phyloP scores from a whole-genome alignment of 2,113 vertebrate species.

The Stegastes partitus region DNA sequence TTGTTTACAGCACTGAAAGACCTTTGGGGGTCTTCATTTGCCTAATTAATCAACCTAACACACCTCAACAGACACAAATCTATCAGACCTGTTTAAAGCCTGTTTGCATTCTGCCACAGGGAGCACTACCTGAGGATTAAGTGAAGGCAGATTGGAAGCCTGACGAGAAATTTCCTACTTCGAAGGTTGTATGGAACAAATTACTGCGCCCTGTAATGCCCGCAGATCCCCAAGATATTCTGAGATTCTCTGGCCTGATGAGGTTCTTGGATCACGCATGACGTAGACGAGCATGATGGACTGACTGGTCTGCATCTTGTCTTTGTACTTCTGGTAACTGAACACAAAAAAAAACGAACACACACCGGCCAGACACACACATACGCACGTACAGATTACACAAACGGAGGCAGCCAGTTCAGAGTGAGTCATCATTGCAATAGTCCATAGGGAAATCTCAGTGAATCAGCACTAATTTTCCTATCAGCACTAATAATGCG shows the following conservation, averaged over 20 bases:
- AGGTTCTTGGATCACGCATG: conserved; percentile 73
- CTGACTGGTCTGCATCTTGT: conserved; percentile 50
- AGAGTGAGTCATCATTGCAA: conserved; percentile 64
- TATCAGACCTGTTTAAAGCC: conserved; percentile 27
- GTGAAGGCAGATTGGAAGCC: conserved; percentile 72
- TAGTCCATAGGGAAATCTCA: conserved; percentile 55
- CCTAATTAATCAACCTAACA: no score
- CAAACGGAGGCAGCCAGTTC: conserved; percentile 60
- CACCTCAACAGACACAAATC: neutral
- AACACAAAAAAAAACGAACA: conserved; percentile 27
- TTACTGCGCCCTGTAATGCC: conserved; percentile 76
- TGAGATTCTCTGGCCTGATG: conserved; percentile 72
- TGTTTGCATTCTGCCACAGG: conserved; percentile 55
- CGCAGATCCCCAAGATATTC: conserved; percentile 80
- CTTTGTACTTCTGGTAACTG: conserved; percentile 51
- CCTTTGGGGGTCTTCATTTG: no score
- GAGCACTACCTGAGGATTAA: conserved; percentile 75
- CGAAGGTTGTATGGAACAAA: conserved; percentile 78
- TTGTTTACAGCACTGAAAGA: no score
- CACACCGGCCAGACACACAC: conserved; percentile 12
- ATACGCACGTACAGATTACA: conserved; percentile 42
- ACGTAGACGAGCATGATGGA: conserved; percentile 65
- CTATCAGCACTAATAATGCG: conserved; percentile 74
- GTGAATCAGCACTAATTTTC: conserved; percentile 81
- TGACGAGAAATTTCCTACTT: conserved; percentile 74